Conservation (phyloP, 1,140 invertebrate genomes). For the Drosophila willistoni region DNA sequence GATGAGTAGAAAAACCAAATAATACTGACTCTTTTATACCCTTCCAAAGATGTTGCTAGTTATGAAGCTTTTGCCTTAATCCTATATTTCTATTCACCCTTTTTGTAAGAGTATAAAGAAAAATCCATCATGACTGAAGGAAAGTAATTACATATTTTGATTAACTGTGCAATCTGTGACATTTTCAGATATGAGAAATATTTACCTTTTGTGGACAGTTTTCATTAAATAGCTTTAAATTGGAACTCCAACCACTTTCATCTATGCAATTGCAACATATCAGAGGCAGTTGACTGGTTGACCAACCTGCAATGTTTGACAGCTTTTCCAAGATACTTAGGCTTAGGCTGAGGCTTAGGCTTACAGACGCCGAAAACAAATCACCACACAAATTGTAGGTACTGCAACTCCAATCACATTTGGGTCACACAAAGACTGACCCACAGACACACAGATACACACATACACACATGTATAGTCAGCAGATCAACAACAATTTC, state of each 20-base stretch:
- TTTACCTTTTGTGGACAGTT: neutral
- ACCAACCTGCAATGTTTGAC: constrained; percentile 31
- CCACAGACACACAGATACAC: constrained; percentile 49
- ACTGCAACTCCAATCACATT: constrained; percentile 18
- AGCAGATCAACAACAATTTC: constrained; percentile 55
- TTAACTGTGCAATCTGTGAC: neutral
- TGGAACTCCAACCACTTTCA: neutral
- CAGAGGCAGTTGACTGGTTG: constrained; percentile 3
- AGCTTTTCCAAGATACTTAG: constrained; percentile 28
- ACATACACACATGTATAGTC: constrained; percentile 39
- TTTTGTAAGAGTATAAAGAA: too few species aligned
- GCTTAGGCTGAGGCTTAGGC: constrained; percentile 1
- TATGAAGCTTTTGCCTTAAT: too few species aligned
- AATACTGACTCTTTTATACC: too few species aligned
- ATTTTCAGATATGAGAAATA: neutral
- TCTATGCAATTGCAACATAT: neutral
- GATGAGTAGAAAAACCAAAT: too few species aligned
- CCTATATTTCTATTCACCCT: too few species aligned
- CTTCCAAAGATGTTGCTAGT: too few species aligned
- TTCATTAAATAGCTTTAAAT: neutral
- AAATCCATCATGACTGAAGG: neutral
- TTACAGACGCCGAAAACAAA: constrained; percentile 5
- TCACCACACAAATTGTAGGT: neutral
- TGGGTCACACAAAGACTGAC: constrained; percentile 25
- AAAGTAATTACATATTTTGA: constrained; percentile 5